Evolutionary conservation across 1,140 invertebrate genomes (phyloP).

Genomic region (Philopotamus ludificatus): DNA sequence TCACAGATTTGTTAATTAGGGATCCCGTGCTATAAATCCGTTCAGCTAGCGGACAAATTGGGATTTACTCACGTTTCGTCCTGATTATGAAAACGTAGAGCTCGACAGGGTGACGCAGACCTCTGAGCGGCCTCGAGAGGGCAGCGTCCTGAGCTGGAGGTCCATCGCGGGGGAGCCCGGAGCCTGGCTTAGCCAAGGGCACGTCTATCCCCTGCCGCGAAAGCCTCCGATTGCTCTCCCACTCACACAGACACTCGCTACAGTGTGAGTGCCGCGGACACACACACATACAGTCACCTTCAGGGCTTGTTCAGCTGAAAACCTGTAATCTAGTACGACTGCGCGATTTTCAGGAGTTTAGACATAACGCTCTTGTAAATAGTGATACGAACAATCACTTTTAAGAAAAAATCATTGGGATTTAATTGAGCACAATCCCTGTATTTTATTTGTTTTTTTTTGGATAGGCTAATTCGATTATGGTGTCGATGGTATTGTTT

Average conservation of each 20-base stretch:
- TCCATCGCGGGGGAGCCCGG: conserved; percentile 3
- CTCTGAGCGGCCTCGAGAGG: not conserved
- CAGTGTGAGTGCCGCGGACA: not conserved
- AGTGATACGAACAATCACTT: not conserved
- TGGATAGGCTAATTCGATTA: too few relatives aligned
- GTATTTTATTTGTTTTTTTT: too few relatives aligned
- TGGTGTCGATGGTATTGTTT: conserved; percentile 17
- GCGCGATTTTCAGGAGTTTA: conserved; percentile 18
- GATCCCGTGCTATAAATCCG: too few relatives aligned
- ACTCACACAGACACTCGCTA: not conserved
- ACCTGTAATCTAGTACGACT: conserved; percentile 19
- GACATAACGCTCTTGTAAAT: not conserved
- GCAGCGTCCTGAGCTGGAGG: conserved; percentile 1
- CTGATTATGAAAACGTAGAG: too few relatives aligned
- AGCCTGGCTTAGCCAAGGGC: conserved; percentile 1
- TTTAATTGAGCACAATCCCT: not conserved
- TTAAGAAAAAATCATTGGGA: not conserved
- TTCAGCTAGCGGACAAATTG: too few relatives aligned
- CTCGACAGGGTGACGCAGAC: too few relatives aligned
- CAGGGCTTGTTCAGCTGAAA: conserved; percentile 13
- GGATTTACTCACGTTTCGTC: not conserved
- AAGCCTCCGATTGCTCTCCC: conserved; percentile 28
- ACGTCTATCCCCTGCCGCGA: conserved; percentile 20
- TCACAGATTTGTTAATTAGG: too few relatives aligned
- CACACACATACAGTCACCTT: conserved; percentile 1